Percentiles rank a stretch among this genome's conserved stretches.
phyloP scores from a whole-genome alignment of 1,140 invertebrate genomes.

The Stenopsyche tienmushanensis region DNA sequence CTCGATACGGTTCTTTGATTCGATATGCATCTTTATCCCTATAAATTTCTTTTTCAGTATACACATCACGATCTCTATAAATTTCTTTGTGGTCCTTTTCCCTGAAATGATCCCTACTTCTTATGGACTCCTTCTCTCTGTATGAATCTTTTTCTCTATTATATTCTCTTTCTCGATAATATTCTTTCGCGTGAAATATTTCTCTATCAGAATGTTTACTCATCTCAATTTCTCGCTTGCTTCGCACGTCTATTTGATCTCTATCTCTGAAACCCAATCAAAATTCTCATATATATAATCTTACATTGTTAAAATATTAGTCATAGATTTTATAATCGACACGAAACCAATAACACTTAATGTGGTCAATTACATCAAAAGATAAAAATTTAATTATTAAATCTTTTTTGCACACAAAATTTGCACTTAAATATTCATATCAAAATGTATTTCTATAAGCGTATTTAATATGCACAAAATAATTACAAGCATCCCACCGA shows the following conservation, averaged over 20 bases:
- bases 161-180: conserved; percentile 45
- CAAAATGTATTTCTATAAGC: too few species aligned
- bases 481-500: too few species aligned
- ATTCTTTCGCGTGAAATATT: conserved; percentile 49
- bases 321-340: too few species aligned
- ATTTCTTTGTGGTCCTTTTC: conserved; percentile 48
- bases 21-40: conserved; percentile 50
- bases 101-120: conserved; percentile 48
- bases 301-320: too few species aligned
- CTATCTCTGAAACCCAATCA: conserved; percentile 32
- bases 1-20: conserved; percentile 42
- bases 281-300: too few species aligned
- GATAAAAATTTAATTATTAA: too few species aligned
- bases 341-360: too few species aligned
- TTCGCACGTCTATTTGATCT: conserved; percentile 48
- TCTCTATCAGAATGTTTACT: conserved; percentile 45
- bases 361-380: too few species aligned
- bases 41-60: conserved; percentile 47
- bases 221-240: conserved; percentile 38
- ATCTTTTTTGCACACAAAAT: too few species aligned
- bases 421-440: too few species aligned
- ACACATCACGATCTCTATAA: conserved; percentile 41
- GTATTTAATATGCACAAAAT: too few species aligned
- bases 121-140: conserved; percentile 52
- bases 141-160: conserved; percentile 44